Evolutionary conservation across 1,140 invertebrate genomes (phyloP), one percentile per base, ranked within the genome.

Genomic region (Saccostrea echinata): DNA sequence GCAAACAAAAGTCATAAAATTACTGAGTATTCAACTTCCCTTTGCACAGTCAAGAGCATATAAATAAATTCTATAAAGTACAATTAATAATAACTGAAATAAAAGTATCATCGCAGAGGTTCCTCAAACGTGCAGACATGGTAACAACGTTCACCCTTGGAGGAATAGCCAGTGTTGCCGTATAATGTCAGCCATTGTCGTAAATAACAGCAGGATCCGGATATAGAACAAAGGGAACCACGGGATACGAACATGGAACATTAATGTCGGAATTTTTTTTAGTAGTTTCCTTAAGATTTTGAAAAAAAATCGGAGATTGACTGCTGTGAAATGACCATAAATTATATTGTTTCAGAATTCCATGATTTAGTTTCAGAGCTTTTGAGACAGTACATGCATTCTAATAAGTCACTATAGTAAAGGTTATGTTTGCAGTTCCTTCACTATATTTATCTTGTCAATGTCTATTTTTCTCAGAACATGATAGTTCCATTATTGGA

Each of bases 201-300:
- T 76, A 76, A 76, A 76, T 30, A 76, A 76, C 68, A 76, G 68
- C 68, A 27, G 68, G 68, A 27, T 76, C 68, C 24, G 68, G 68
- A 76, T 76, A 76, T 27, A 30, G 68, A 76, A 76, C 68, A 76
- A 76, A 76, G 68, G 30, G 30, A 76, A 30, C 68, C 68, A 76
- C 68, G 68, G 68, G 68, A 76, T 33, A 76, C 57, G 24, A 21
- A n/a, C 57, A 64, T 64, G 57, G 57, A 21, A 18, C 21, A 76
- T 76, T 76, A 30, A 30, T 76, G 11, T 0, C 11, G 68, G 27
- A 76, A 33, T 76, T 76, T 30, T 76, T 21, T 21, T 16, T 33
- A 76, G 30, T 11, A 4, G 27, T 76, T 76, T 33, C 13, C 3
- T 16, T 16, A 76, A 11, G 27, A 12, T 33, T 76, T 71, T 76